phyloP scores from a whole-genome alignment of 2,888 invertebrate species.

The Germaria angustata region DNA sequence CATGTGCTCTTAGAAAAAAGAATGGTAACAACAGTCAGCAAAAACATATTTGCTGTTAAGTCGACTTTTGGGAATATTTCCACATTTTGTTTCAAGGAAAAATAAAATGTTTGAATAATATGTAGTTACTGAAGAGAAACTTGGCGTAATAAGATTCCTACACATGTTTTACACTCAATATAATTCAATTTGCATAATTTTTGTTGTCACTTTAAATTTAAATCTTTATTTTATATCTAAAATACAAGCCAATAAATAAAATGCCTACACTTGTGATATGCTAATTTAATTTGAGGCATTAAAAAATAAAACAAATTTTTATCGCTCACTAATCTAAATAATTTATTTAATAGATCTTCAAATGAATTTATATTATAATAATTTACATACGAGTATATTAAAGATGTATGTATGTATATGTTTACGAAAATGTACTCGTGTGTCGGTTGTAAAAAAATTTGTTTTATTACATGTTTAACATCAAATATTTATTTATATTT shows the following conservation, averaged over 20 bases:
- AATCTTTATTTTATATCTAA: not conserved
- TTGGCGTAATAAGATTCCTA: no score
- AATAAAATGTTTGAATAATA: no score
- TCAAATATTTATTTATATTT: conserved; percentile 22
- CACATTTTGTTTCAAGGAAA: no score
- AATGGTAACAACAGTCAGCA: no score
- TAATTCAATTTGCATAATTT: conserved; percentile 16
- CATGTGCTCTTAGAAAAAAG: no score
- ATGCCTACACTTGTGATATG: conserved; percentile 14
- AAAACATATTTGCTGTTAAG: no score
- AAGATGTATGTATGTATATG: no score
- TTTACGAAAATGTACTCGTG: not conserved
- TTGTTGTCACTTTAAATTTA: not conserved
- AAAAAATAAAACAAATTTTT: conserved; percentile 18
- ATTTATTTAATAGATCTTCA: conserved; percentile 18
- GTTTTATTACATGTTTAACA: conserved; percentile 10
- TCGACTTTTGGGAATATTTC: no score
- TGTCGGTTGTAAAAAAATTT: not conserved
- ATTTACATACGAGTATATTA: no score
- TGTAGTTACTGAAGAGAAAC: no score
- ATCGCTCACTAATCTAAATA: conserved; percentile 11
- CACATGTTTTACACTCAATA: no score
- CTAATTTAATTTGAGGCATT: conserved; percentile 10
- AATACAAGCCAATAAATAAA: conserved; percentile 14
- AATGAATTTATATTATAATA: not conserved